Evolutionary conservation across 2,113 vertebrate species (phyloP), one percentile per base, ranked within the genome.

Genomic region (Zosterops pallidus): DNA sequence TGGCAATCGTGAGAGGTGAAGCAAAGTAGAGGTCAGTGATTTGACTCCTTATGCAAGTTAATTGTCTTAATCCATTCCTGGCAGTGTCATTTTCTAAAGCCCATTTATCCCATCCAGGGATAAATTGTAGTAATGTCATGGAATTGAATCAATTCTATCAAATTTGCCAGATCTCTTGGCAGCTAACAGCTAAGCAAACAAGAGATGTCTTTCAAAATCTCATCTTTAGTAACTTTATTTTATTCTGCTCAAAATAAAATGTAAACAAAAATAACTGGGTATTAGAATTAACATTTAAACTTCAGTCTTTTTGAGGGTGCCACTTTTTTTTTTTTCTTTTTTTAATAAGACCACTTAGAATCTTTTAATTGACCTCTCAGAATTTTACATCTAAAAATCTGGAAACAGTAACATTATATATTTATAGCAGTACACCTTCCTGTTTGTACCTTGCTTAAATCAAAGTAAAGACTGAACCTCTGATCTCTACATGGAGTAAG

Each of bases 11-110:
- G 35, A 93, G 79, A 92, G 79, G 41, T 85, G 75, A 93, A 83
- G 65, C 46, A 74, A 92, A 90, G 82, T 2, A 83, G 71, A 92
- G 70, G 94, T 83, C 89, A 93, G 52, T 75, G 64, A 97, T 94
- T 86, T 92, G 86, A 94, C 83, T 86, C 80, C 52, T 93, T 71
- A 68, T 47, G 76, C 56, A 93, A 95, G 80, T 68, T 93, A 95
- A 94, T 90, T 67, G 59, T 83, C 75, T 76, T 86, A 90, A 95
- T 94, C 92, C 56, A 60, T 82, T 88, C 47, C 56, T 75, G 79
- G 68, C 59, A 88, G 88, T 69, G 64, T 81, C 12, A 56, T 90
- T 96, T 95, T 55, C 68, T 89, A 74, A 92, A 60, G 80, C 59
- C 25, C 16, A 17, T 94, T 94, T 93, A 86, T 74, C 67, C 44